These are phyloP conservation scores for Turdus rufiventris DNA, from an alignment of 2,113 vertebrate species.

Conservation along the genomic window DNA sequence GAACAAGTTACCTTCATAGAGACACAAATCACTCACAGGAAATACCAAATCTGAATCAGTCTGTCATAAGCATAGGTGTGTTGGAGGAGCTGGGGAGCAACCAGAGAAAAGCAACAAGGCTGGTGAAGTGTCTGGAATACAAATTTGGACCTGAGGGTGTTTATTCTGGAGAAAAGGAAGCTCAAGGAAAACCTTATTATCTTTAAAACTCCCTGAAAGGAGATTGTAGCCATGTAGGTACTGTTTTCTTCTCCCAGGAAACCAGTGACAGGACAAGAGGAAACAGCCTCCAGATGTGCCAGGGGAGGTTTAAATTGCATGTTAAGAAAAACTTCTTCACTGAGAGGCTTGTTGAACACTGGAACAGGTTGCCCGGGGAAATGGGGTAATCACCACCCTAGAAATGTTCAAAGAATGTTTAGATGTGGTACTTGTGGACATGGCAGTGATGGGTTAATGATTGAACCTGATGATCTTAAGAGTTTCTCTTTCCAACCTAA, in stretches of 20 bases:
- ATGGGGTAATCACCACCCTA: background rate
- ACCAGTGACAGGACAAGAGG: rapidly evolving
- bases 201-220: background rate
- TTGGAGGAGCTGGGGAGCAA: background rate
- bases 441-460: background rate
- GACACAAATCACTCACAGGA: background rate
- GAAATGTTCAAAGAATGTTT: background rate
- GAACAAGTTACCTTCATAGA: background rate
- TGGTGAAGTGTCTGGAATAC: background rate
- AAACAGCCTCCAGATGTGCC: background rate
- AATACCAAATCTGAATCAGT: background rate
- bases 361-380: background rate
- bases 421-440: background rate
- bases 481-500: background rate
- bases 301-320: background rate
- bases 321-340: background rate
- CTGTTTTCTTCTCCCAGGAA: background rate
- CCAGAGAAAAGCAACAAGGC: background rate
- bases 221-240: too few species aligned
- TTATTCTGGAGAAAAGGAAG: background rate
- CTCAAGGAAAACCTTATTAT: background rate
- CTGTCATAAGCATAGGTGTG: background rate
- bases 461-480: background rate
- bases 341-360: background rate
- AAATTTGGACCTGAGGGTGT: background rate